A percentile compares a stretch with the other conserved stretches of the same genome.
Conservation (phyloP, 2,888 invertebrate species). For the Sphecodes monilicornis region DNA sequence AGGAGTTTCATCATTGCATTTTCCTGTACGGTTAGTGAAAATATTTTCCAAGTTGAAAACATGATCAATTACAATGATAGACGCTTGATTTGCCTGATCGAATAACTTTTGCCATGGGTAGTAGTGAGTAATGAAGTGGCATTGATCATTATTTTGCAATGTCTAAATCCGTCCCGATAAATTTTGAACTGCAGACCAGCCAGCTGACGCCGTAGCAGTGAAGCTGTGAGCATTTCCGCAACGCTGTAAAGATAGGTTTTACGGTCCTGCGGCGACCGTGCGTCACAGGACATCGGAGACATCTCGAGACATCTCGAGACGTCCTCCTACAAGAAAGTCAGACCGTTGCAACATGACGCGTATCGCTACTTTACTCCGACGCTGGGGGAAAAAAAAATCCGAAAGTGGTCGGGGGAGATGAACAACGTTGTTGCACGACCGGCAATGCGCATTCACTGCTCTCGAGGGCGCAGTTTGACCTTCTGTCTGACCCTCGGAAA, state of each 20-base stretch:
- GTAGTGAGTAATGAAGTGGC: too few species aligned
- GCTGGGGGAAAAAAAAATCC: conserved; percentile 22
- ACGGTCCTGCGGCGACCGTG: conserved; percentile 57
- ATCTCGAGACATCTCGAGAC: neutral
- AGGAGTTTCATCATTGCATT: too few species aligned
- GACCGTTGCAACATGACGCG: conserved; percentile 22
- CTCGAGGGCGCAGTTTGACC: conserved; percentile 50
- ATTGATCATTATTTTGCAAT: too few species aligned
- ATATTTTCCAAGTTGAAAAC: neutral
- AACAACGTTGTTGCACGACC: conserved; percentile 20
- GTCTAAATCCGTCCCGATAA: neutral
- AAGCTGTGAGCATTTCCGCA: conserved; percentile 34
- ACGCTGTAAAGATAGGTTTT: conserved; percentile 74
- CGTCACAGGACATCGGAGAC: conserved; percentile 45
- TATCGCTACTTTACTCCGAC: conserved; percentile 11
- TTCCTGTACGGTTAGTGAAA: neutral
- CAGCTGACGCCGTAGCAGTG: conserved; percentile 47
- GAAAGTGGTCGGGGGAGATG: conserved; percentile 27
- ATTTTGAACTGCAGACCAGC: neutral
- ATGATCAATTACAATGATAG: neutral
- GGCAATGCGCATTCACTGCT: conserved; percentile 42
- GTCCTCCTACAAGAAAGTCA: conserved; percentile 20
- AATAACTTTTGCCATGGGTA: neutral
- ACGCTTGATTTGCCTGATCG: neutral
- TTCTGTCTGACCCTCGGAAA: conserved; percentile 21